A percentile compares a stretch with the other conserved stretches of the same genome.
Evolutionary conservation across 2,797 vertebrate genomes (phyloP).

Genomic region (Chaetodon trifasciatus): DNA sequence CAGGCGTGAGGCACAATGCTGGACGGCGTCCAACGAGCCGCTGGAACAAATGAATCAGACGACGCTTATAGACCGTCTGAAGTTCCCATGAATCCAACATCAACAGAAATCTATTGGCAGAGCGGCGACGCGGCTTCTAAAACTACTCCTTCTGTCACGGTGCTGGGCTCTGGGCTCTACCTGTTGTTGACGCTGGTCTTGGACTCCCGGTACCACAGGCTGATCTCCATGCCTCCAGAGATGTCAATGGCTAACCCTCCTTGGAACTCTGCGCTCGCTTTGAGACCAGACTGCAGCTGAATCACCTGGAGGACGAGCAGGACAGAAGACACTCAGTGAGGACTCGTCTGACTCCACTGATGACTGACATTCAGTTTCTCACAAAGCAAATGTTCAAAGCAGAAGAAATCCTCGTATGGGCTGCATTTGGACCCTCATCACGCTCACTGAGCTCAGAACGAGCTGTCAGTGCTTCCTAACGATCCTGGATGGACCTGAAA

Average conservation of each 20-base stretch:
- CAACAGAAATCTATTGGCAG: slow-evolving; percentile 71
- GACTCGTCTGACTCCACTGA: not conserved
- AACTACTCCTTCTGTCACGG: slow-evolving; percentile 26
- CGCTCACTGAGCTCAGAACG: too few relatives aligned
- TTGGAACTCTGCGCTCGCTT: slow-evolving; percentile 89
- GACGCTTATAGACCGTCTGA: slow-evolving; percentile 70
- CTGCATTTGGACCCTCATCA: too few relatives aligned
- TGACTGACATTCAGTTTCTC: not conserved
- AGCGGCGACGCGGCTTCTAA: slow-evolving; percentile 28
- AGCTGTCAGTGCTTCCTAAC: too few relatives aligned
- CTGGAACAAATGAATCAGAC: slow-evolving; percentile 80
- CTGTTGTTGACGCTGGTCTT: slow-evolving; percentile 96
- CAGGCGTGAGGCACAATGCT: slow-evolving; percentile 66
- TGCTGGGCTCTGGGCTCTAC: slow-evolving; percentile 74
- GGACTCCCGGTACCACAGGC: slow-evolving; percentile 98
- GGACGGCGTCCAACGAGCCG: slow-evolving; percentile 46
- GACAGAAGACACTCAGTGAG: not conserved
- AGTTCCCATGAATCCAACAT: slow-evolving; percentile 66
- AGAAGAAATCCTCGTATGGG: too few relatives aligned
- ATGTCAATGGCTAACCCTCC: slow-evolving; percentile 96
- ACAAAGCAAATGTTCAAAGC: not conserved
- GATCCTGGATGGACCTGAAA: too few relatives aligned
- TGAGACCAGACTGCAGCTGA: slow-evolving; percentile 94
- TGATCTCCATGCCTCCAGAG: slow-evolving; percentile 98
- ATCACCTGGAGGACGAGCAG: slow-evolving; percentile 84